Evolutionary conservation across 2,888 invertebrate genomes (phyloP), one percentile per base, ranked within the genome.

Genomic region (Scaptomyza cyrtandrae): DNA sequence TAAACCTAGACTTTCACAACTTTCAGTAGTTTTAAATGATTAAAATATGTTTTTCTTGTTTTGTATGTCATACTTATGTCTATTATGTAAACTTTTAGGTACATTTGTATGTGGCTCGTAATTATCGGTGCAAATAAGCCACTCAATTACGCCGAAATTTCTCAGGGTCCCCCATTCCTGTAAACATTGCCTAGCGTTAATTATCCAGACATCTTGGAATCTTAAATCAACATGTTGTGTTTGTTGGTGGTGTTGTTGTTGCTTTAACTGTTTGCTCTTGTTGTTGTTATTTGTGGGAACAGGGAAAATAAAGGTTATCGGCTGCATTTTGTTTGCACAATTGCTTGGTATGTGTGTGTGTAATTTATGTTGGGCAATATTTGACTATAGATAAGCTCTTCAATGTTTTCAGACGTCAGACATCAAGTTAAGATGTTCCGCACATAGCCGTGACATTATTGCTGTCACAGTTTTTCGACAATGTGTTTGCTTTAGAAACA

Each of bases 111-210:
- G 45, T 37, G 10, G 13, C 27, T 16, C 14, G 27, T 61, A 41
- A 64, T 64, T 54, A 57, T 53, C 37, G 59, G 27, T 27, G 44
- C 66, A 67, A 73, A 86, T 75, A 87, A 57, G 87, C 89, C 86
- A 89, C 89, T 75, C 53, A 81, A 86, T 86, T 86, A 86, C 89
- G 82, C 86, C 72, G 73, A 88, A 84, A 74, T 71, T 79, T 80
- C 80, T 55, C 55, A 69, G 60, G 33, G 48, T 10, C 49, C 35
- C 49, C 29, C 27, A 16, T 24, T 19, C 27, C 33, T n/a, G 71
- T 62, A 45, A 66, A 61, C 71, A 77, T 48, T 53, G 50, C 39
- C 57, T 50, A 67, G 74, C 77, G 68, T 78, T 88, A 82, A 86
- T 88, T 82, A 82, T 72, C 63, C 55, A 60, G 14, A 60, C 39